phyloP scores from a whole-genome alignment of 2,797 vertebrate species.

The Gallinago stenura region DNA sequence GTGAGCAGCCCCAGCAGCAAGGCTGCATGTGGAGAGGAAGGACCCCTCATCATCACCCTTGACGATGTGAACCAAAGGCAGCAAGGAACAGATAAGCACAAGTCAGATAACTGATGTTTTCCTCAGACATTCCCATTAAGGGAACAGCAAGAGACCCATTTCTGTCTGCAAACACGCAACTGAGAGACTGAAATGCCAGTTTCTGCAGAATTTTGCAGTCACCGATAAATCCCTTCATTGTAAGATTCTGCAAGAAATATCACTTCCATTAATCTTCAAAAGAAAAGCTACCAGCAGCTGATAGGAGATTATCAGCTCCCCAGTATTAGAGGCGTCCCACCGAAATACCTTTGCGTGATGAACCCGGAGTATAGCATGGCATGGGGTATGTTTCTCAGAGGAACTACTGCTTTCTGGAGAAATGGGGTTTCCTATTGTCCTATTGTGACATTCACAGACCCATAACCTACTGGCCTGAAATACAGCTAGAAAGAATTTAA shows the following conservation, averaged over 20 bases:
- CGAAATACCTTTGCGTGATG: not conserved
- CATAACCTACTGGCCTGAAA: not conserved
- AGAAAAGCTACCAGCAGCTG: not conserved
- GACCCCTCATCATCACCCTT: not conserved
- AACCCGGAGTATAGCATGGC: not conserved
- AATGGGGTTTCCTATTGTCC: not conserved
- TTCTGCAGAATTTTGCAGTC: not conserved
- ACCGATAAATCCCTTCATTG: not conserved
- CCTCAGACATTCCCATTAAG: not conserved
- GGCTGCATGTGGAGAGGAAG: not conserved
- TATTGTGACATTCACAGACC: not conserved
- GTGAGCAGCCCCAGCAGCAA: not conserved
- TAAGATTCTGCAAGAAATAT: not conserved
- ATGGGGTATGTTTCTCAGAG: not conserved
- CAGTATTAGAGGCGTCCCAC: not conserved
- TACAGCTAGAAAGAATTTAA: not conserved
- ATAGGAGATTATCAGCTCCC: not conserved
- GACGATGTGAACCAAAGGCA: not conserved
- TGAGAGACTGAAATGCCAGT: not conserved
- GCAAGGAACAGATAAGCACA: not conserved
- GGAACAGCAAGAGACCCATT: not conserved
- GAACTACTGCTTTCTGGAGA: not conserved
- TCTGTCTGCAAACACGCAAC: not conserved
- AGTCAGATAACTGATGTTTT: not conserved
- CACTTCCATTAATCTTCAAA: not conserved